phyloP scores from a whole-genome alignment of 35 echinoderm and acorn worm species.

The Eucidaris tribuloides region DNA sequence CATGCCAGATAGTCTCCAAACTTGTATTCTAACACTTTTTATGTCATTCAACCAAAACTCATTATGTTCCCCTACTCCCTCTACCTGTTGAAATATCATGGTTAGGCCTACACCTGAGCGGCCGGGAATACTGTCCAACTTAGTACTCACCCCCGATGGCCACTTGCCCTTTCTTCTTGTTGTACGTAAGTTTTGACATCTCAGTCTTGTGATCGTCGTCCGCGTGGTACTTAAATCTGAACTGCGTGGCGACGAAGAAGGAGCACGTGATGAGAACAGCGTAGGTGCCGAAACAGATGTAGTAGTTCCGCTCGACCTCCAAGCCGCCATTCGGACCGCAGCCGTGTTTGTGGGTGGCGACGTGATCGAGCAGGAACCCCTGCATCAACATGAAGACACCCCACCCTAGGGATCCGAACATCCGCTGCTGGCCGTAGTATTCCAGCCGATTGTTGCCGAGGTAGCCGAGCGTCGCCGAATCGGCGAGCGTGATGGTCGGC shows the following conservation, averaged over 20 bases:
- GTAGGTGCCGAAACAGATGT: constrained; percentile 83
- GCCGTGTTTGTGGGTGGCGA: not conserved
- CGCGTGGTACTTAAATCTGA: constrained; percentile 64
- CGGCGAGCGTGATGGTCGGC: constrained; percentile 85
- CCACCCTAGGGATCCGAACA: constrained; percentile 94
- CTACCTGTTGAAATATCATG: not conserved
- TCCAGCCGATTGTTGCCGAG: constrained; percentile 76
- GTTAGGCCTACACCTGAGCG: not conserved
- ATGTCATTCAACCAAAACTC: too few relatives aligned
- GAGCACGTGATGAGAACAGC: constrained; percentile 79
- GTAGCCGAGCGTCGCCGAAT: constrained; percentile 87
- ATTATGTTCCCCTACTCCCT: too few relatives aligned
- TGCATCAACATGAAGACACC: constrained; percentile 80
- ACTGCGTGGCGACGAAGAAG: constrained; percentile 81
- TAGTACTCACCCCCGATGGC: constrained; percentile 11
- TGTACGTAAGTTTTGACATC: constrained; percentile 28
- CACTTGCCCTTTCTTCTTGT: constrained; percentile 19
- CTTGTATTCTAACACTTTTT: too few relatives aligned
- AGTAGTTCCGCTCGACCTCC: constrained; percentile 62
- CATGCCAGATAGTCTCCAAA: too few relatives aligned
- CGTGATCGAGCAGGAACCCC: constrained; percentile 66
- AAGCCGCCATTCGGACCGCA: constrained; percentile 25
- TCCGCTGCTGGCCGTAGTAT: constrained; percentile 84
- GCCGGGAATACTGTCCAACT: too few relatives aligned
- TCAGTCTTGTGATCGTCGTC: constrained; percentile 50